These are phyloP conservation scores for Coptotermes formosanus DNA, from an alignment of 1,140 invertebrate species.

Conservation along the genomic window DNA sequence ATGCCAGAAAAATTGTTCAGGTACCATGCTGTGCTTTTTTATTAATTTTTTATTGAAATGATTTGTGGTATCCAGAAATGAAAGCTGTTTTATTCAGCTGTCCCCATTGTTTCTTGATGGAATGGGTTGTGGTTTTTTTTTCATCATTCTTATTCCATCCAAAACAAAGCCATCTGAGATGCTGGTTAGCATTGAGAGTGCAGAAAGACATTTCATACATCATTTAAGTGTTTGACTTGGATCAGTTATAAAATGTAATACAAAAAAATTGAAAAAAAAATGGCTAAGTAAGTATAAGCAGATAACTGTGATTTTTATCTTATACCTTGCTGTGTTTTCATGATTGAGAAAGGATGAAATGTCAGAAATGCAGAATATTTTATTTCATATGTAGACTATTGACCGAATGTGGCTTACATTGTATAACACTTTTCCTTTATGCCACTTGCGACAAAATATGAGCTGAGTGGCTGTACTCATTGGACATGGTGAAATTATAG, in stretches of 20 bases:
- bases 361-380: not conserved
- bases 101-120: constrained; percentile 10
- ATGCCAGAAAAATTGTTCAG: not conserved
- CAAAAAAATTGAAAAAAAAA: not conserved
- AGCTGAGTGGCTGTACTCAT: too few species aligned
- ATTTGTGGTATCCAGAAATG: not conserved
- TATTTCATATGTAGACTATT: not conserved
- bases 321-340: not conserved
- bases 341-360: not conserved
- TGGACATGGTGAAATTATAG: too few species aligned
- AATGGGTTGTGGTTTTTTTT: constrained; percentile 2
- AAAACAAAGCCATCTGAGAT: not conserved
- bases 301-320: not conserved
- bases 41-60: not conserved
- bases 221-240: not conserved
- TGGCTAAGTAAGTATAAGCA: not conserved
- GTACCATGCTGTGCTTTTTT: constrained; percentile 15
- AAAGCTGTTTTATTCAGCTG: not conserved
- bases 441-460: not conserved
- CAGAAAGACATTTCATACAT: not conserved
- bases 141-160: constrained; percentile 15
- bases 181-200: not conserved
- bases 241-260: not conserved
- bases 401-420: not conserved
- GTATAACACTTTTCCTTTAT: not conserved